Percentiles rank a stretch among this genome's conserved stretches.
These are phyloP conservation scores for Platyrinchus mystaceus DNA, from an alignment of 2,797 vertebrate species.

Conservation along the genomic window DNA sequence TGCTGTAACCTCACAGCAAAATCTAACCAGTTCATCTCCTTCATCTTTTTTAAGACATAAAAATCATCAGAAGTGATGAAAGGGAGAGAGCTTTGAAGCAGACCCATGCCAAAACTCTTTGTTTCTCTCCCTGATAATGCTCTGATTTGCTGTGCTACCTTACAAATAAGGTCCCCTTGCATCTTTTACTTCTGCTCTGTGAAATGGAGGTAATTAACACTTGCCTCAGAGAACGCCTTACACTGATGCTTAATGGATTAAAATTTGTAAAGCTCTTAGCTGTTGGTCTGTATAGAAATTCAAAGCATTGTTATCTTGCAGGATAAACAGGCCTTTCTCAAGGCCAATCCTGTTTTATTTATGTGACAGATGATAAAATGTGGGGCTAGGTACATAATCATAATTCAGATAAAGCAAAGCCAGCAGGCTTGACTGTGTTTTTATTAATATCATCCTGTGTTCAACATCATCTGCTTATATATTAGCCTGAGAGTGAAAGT, in stretches of 20 bases:
- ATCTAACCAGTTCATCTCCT: not conserved
- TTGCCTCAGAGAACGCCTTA: not conserved
- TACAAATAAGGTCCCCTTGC: not conserved
- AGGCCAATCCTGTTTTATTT: not conserved
- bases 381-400: not conserved
- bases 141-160: not conserved
- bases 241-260: constrained; percentile 20
- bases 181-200: not conserved
- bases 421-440: not conserved
- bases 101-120: not conserved
- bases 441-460: not conserved
- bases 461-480: not conserved
- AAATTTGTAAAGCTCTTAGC: constrained; percentile 21
- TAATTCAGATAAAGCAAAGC: constrained; percentile 2
- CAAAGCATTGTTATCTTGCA: not conserved
- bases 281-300: not conserved
- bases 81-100: not conserved
- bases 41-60: not conserved
- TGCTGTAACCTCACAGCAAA: not conserved
- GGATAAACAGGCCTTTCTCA: constrained; percentile 22
- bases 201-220: constrained; percentile 40
- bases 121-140: not conserved
- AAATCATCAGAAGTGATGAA: not conserved
- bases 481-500: not conserved
- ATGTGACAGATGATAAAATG: not conserved